phyloP scores from a whole-genome alignment of 2,888 invertebrate species.

The Drosophila vallismaia region DNA sequence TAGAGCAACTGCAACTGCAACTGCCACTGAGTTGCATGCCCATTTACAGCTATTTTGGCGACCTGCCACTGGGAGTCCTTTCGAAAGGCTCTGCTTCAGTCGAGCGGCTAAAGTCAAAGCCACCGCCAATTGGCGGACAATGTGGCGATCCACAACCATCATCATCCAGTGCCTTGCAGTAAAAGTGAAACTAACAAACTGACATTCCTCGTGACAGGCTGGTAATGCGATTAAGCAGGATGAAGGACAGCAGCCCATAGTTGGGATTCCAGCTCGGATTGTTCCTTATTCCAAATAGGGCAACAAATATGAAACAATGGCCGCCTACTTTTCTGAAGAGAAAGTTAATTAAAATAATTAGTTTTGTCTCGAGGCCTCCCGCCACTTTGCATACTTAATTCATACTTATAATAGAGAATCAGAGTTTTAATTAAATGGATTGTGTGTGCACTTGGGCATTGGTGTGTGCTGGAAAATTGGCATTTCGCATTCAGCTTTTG shows the following conservation, averaged over 20 bases:
- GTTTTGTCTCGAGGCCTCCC: constrained; percentile 56
- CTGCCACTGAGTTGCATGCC: constrained; percentile 38
- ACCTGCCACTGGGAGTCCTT: constrained; percentile 26
- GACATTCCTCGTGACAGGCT: constrained; percentile 82
- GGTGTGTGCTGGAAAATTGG: constrained; percentile 58
- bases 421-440: constrained; percentile 77
- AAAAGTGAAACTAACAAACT: constrained; percentile 82
- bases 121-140: constrained; percentile 49
- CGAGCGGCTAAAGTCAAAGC: constrained; percentile 50
- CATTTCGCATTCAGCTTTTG: constrained; percentile 52
- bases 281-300: not conserved
- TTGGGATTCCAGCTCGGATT: constrained; percentile 26
- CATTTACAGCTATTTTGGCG: constrained; percentile 44
- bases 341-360: constrained; percentile 83
- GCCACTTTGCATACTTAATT: constrained; percentile 57
- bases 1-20: constrained; percentile 3
- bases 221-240: constrained; percentile 81
- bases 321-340: constrained; percentile 62
- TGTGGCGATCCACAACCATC: constrained; percentile 32
- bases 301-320: not conserved
- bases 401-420: constrained; percentile 62
- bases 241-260: constrained; percentile 75
- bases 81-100: constrained; percentile 1
- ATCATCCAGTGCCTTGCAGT: constrained; percentile 37
- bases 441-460: constrained; percentile 23